These are phyloP conservation scores for Sapayoa aenigma DNA, from an alignment of 2,113 vertebrate species.

Conservation along the genomic window DNA sequence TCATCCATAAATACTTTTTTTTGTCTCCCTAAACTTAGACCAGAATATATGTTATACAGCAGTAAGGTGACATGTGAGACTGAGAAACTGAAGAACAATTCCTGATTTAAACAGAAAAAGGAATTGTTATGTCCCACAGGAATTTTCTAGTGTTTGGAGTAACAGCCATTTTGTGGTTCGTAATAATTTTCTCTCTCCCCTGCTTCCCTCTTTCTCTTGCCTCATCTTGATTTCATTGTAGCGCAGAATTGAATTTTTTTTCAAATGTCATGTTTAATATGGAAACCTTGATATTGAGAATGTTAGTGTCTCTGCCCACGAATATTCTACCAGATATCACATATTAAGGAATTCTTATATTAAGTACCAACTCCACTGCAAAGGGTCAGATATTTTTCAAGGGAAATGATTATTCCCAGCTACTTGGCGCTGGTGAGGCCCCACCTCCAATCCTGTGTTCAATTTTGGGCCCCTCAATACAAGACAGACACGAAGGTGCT, in stretches of 20 bases:
- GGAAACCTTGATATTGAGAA: not conserved
- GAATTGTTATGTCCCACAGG: not conserved
- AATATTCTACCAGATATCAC: not conserved
- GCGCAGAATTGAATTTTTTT: not conserved
- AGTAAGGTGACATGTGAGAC: not conserved
- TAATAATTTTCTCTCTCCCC: not conserved
- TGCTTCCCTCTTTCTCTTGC: not conserved
- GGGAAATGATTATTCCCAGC: not conserved
- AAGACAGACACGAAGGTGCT: not conserved
- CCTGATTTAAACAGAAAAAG: constrained; percentile 16
- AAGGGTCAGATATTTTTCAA: not conserved
- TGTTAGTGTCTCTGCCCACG: not conserved
- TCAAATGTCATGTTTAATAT: not conserved
- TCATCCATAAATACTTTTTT: not conserved
- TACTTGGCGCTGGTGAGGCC: not conserved
- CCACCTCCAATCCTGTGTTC: rapidly evolving
- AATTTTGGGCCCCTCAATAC: not conserved
- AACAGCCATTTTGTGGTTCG: not conserved
- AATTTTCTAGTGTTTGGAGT: not conserved
- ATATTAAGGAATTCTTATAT: not conserved
- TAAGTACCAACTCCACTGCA: not conserved
- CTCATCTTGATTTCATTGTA: not conserved
- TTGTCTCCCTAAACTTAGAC: not conserved
- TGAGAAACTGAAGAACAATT: not conserved
- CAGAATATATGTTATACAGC: not conserved